Evolutionary conservation across 2,888 invertebrate genomes (phyloP), one percentile per base, ranked within the genome.

Genomic region (Pammene fasciana): DNA sequence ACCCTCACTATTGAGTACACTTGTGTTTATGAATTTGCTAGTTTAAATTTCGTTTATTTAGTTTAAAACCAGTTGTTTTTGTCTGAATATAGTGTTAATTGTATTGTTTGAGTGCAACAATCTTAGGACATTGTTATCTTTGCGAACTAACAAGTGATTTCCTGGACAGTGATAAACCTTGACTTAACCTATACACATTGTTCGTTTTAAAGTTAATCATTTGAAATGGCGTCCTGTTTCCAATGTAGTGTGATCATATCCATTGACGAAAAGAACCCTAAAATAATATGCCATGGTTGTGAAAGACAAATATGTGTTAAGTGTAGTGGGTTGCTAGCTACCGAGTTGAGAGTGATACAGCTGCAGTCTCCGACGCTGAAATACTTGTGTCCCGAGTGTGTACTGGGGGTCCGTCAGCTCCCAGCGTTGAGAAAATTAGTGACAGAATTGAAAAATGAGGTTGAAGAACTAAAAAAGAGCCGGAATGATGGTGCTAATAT

Each of bases 321-420:
- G 45, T 45, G 45, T 45, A 45, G 45, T 45, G 45, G 45, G 45
- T 45, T 45, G 45, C 45, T 45, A 45, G 45, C 45, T 45, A 13
- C 45, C n/a, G 45, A 45, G 45, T 45, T 45, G 45, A 45, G 45
- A 45, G 45, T 45, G 2, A 45, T 13, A 45, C 45, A 45, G 45
- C 13, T 45, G 45, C 45, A 45, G 45, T 45, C 45, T 45, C 45
- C 11, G 4, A 45, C 45, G 3, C 45, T n/a, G n/a, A n/a, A n/a
- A n/a, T n/a, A n/a, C 45, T 45, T 45, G 45, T 45, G 45, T 10
- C 45, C 13, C 2, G 45, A 45, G 3, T 45, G 45, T 45, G 45
- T 45, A 11, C 10, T 45, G 11, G 45, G 45, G 13, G 45, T 45
- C 3, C 45, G 45, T 45, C 45, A 45, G 45, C 45, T 45, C 45